Evolutionary conservation across 2,888 invertebrate genomes (phyloP), one percentile per base, ranked within the genome.

Genomic region (Drosophila testacea): DNA sequence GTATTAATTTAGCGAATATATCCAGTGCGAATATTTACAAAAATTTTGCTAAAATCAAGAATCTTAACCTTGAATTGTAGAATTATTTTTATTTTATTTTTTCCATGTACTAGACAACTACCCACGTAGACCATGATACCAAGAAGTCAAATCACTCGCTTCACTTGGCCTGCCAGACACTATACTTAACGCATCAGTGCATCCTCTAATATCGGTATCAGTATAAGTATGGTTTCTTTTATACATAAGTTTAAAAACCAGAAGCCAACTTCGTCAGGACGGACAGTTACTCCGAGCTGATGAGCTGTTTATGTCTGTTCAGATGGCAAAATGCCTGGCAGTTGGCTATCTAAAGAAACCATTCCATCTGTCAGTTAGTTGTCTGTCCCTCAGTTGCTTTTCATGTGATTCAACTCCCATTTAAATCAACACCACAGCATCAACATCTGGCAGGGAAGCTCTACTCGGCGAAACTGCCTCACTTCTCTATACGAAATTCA

Each of bases 171-270:
- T n/a, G 32, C 52, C 41, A 57, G 51, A 61, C 47, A 32, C 63
- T 62, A 48, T 39, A 52, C 66, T 75, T 70, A 75, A 74, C 71
- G 76, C 52, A 4, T 50, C 77, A 54, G 13, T 76, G 77, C 36
- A 6, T 41, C n/a, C 11, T 47, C 28, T 32, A 48, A 52, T 38
- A 4, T 22, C n/a, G 4, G 9, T 13, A n/a, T 28, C n/a, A 3
- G 9, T 36, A 22, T 38, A 5, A 28, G 27, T 27, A n/a, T 51
- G 27, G 22, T 22, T 3, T 22, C 22, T 22, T 22, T 22, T 3
- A 22, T 22, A 36, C 36, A 50, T 36, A 48, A 32, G 27, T 30
- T 30, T 30, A 7, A 30, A 16, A 16, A 62, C 22, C 13, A 11
- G 28, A 48, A 52, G 38, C 36, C 32, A 44, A 57, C 28, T 22